These are phyloP conservation scores for Ommatoiulus sabulosus DNA, from an alignment of 2,888 invertebrate genomes.

Conservation along the genomic window DNA sequence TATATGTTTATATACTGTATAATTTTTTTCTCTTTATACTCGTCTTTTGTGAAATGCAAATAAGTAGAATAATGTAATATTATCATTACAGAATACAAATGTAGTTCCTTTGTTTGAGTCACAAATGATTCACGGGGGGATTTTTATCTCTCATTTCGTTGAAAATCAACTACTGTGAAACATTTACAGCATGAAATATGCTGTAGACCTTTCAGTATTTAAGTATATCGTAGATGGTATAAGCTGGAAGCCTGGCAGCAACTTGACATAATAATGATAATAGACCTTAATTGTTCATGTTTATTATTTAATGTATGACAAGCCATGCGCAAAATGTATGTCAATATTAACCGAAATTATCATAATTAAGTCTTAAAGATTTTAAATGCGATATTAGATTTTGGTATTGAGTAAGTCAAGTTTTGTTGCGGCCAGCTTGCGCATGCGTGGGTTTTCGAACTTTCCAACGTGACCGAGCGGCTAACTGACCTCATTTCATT, in stretches of 20 bases:
- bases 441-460: neutral
- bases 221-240: too few species aligned
- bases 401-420: neutral
- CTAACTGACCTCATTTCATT: conserved; percentile 45
- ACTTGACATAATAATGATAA: neutral
- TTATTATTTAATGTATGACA: conserved; percentile 4
- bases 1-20: too few species aligned
- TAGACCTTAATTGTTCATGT: neutral
- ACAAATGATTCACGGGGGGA: too few species aligned
- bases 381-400: neutral
- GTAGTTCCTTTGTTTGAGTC: too few species aligned
- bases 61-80: too few species aligned
- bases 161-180: too few species aligned
- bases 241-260: neutral
- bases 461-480: neutral
- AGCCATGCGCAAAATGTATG: neutral
- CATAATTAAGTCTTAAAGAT: conserved; percentile 30
- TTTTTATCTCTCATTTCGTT: too few species aligned
- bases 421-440: neutral
- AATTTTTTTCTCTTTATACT: too few species aligned
- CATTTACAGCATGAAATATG: too few species aligned
- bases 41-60: too few species aligned
- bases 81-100: too few species aligned
- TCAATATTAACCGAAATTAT: conserved; percentile 17
- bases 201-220: neutral